Conservation (phyloP, 2,797 vertebrate species). For the Ataeniobius toweri region DNA sequence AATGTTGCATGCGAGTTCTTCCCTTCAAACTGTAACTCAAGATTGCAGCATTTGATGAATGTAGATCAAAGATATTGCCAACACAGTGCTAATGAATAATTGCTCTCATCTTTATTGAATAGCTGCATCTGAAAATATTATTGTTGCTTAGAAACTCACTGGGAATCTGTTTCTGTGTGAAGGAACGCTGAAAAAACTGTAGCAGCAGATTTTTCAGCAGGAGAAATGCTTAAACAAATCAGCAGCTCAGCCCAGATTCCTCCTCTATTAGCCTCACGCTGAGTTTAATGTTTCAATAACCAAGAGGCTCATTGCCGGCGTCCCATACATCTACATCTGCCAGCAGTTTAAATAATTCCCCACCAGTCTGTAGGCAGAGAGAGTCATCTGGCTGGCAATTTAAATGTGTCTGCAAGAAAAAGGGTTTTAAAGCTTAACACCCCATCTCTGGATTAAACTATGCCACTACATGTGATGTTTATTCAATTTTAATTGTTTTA, state of each 20-base stretch:
- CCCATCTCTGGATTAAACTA: slow-evolving; percentile 12
- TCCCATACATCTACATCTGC: slow-evolving; percentile 35
- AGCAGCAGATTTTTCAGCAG: slow-evolving; percentile 15
- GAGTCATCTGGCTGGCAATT: slow-evolving; percentile 24
- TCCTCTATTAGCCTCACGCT: slow-evolving; percentile 51
- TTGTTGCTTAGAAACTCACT: background rate
- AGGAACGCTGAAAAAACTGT: slow-evolving; percentile 10
- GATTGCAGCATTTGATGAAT: background rate
- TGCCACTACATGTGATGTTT: slow-evolving; percentile 15
- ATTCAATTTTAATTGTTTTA: slow-evolving; percentile 17
- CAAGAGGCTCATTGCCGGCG: slow-evolving; percentile 23
- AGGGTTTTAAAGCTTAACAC: slow-evolving; percentile 14
- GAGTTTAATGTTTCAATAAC: slow-evolving; percentile 41
- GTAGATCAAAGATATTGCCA: background rate
- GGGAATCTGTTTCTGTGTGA: background rate
- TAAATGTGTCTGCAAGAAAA: slow-evolving; percentile 29
- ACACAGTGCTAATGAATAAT: background rate
- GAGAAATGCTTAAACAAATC: slow-evolving; percentile 26
- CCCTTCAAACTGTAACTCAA: background rate
- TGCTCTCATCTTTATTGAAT: background rate
- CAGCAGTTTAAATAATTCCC: slow-evolving; percentile 35
- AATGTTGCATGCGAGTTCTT: background rate
- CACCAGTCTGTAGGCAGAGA: slow-evolving; percentile 25
- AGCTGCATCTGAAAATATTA: background rate
- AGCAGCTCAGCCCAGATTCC: slow-evolving; percentile 29